Conservation (phyloP, 2,888 invertebrate species). For the Oligia latruncula region DNA sequence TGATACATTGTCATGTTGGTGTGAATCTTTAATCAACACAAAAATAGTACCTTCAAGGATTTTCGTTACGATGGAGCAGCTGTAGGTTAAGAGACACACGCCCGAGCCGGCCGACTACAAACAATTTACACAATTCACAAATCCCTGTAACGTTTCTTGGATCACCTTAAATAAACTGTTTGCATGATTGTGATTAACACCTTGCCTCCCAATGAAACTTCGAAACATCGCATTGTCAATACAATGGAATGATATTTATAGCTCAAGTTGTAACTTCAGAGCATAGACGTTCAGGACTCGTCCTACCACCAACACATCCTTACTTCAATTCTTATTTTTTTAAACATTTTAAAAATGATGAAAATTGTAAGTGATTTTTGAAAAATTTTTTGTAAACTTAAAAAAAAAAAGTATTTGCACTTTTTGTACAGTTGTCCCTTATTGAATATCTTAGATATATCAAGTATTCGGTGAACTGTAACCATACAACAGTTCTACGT, state of each 20-base stretch:
- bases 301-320: constrained; percentile 77
- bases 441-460: neutral
- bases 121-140: constrained; percentile 88
- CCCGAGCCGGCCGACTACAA: constrained; percentile 70
- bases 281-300: constrained; percentile 83
- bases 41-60: constrained; percentile 55
- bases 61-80: constrained; percentile 47
- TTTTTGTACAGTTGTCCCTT: too few species aligned
- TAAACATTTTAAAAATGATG: constrained; percentile 79
- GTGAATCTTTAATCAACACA: constrained; percentile 53
- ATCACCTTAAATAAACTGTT: constrained; percentile 88
- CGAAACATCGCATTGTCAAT: constrained; percentile 85
- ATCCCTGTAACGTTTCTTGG: constrained; percentile 85
- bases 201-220: constrained; percentile 85
- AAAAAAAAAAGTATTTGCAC: neutral
- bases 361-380: constrained; percentile 82
- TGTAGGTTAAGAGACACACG: constrained; percentile 79
- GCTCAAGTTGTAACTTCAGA: constrained; percentile 75
- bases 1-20: constrained; percentile 43
- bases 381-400: neutral
- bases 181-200: constrained; percentile 89
- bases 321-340: constrained; percentile 42
- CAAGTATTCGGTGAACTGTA: neutral
- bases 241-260: constrained; percentile 86
- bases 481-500: neutral